phyloP scores from a whole-genome alignment of 1,140 invertebrate species.

The Teleopsis dalmanni region DNA sequence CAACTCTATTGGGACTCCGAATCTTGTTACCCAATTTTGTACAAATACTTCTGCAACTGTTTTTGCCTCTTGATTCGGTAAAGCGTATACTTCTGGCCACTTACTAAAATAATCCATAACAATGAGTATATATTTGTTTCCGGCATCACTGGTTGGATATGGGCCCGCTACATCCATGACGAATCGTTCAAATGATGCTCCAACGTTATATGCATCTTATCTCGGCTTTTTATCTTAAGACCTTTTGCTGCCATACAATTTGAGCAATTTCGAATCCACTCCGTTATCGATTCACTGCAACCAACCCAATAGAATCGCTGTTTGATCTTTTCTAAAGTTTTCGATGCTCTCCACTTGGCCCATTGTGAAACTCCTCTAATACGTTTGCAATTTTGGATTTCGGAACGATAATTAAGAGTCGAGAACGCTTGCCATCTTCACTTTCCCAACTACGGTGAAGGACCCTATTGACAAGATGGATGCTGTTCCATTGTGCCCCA shows the following conservation, averaged over 20 bases:
- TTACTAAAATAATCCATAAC: constrained; percentile 41
- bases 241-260: constrained; percentile 20
- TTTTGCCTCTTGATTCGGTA: constrained; percentile 39
- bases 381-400: background rate
- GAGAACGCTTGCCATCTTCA: background rate
- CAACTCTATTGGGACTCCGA: constrained; percentile 33
- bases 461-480: background rate
- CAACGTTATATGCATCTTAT: constrained; percentile 10
- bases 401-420: background rate
- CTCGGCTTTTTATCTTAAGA: constrained; percentile 8
- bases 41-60: constrained; percentile 36
- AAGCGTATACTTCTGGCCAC: constrained; percentile 33
- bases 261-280: constrained; percentile 19
- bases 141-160: constrained; percentile 15
- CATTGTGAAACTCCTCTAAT: constrained; percentile 9
- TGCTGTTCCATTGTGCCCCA: background rate
- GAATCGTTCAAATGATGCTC: constrained; percentile 19
- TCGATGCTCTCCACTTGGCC: constrained; percentile 12
- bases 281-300: constrained; percentile 16
- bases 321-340: constrained; percentile 13
- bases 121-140: constrained; percentile 39
- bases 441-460: background rate
- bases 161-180: constrained; percentile 40
- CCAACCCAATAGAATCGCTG: constrained; percentile 20
- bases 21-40: constrained; percentile 14